Conservation (phyloP, 2,888 invertebrate genomes). For the Chrysolina americana region DNA sequence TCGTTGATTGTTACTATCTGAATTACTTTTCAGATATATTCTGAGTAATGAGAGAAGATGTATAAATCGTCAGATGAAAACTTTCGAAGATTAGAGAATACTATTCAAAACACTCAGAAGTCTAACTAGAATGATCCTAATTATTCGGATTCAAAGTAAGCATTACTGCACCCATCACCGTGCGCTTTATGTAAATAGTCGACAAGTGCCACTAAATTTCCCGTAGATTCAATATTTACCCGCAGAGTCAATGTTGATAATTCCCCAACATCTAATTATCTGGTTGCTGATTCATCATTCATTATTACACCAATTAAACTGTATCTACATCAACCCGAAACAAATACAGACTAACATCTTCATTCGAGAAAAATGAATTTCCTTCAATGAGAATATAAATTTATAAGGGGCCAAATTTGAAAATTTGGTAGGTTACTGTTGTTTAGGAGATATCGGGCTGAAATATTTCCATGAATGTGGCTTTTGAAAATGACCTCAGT, state of each 20-base stretch:
- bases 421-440: too few species aligned
- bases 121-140: neutral
- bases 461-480: too few species aligned
- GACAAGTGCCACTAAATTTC: slow-evolving; percentile 40
- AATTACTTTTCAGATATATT: too few species aligned
- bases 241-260: slow-evolving; percentile 35
- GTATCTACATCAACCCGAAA: slow-evolving; percentile 33
- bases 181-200: slow-evolving; percentile 31
- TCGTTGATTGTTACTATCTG: too few species aligned
- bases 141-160: neutral
- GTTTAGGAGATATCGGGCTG: too few species aligned
- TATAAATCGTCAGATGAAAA: neutral
- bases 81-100: too few species aligned
- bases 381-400: neutral
- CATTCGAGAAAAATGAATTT: slow-evolving; percentile 31
- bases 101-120: too few species aligned
- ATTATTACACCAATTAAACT: slow-evolving; percentile 52
- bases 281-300: slow-evolving; percentile 52
- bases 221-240: slow-evolving; percentile 44
- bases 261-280: slow-evolving; percentile 45
- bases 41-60: too few species aligned
- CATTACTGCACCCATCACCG: neutral
- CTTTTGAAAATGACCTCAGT: too few species aligned
- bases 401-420: too few species aligned
- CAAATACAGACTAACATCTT: slow-evolving; percentile 40